These are phyloP conservation scores for Eumaeus atala DNA, from an alignment of 1,140 invertebrate genomes.

Conservation along the genomic window DNA sequence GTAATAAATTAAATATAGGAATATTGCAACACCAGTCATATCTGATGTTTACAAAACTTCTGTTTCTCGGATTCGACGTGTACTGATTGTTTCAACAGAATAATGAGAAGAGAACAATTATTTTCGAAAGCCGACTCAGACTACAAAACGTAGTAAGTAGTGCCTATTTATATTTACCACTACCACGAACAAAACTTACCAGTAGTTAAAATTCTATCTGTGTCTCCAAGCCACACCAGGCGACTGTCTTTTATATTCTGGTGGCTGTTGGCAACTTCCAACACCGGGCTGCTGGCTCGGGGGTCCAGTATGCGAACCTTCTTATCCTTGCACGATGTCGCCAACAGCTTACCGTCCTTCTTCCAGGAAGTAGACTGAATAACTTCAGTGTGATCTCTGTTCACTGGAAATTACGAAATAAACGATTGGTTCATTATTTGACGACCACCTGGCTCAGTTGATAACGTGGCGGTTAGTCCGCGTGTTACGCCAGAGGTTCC, in stretches of 20 bases:
- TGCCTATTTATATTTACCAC: too few relatives aligned
- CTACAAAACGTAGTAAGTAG: too few relatives aligned
- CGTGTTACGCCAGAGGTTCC: too few relatives aligned
- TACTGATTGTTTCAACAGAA: too few relatives aligned
- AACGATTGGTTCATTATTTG: background rate
- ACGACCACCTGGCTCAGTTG: too few relatives aligned
- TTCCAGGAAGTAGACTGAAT: slow-evolving; percentile 91
- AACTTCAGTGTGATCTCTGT: slow-evolving; percentile 86
- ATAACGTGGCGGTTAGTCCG: too few relatives aligned
- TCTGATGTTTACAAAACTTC: too few relatives aligned
- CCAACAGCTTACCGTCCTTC: slow-evolving; percentile 84
- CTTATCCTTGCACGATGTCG: slow-evolving; percentile 87
- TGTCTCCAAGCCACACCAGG: slow-evolving; percentile 90
- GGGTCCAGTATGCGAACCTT: slow-evolving; percentile 88
- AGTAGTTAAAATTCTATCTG: slow-evolving; percentile 87
- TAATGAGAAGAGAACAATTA: too few relatives aligned
- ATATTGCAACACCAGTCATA: too few relatives aligned
- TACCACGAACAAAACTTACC: slow-evolving; percentile 66
- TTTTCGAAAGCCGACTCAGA: too few relatives aligned
- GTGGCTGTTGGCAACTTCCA: slow-evolving; percentile 83
- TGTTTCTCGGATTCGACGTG: too few relatives aligned
- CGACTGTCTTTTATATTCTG: slow-evolving; percentile 93
- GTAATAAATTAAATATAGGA: slow-evolving; percentile 4
- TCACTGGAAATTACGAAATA: slow-evolving; percentile 72
- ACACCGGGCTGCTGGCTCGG: slow-evolving; percentile 75